Percentiles rank a stretch among this genome's conserved stretches.
These are phyloP conservation scores for Myripristis murdjan DNA, from an alignment of 2,797 vertebrate species.

Conservation along the genomic window DNA sequence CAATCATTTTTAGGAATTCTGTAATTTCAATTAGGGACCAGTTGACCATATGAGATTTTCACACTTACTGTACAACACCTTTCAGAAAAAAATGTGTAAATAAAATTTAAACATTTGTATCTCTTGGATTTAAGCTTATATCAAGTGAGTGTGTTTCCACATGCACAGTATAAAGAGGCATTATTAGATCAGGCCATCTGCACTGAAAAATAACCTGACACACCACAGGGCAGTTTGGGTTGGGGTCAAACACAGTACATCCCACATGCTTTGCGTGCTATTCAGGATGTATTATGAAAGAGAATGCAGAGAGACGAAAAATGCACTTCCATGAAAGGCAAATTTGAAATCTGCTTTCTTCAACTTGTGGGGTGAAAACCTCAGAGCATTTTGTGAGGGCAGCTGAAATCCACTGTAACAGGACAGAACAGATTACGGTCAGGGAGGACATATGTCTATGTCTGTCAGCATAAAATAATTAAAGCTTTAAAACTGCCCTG, in stretches of 20 bases:
- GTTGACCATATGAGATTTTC: no score
- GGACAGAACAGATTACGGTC: slow-evolving; percentile 44
- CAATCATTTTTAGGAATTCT: not conserved
- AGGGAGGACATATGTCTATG: slow-evolving; percentile 17
- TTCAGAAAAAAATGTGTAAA: no score
- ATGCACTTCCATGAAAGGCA: not conserved
- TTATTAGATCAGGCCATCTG: no score
- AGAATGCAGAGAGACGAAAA: slow-evolving; percentile 13
- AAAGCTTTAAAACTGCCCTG: slow-evolving; percentile 32
- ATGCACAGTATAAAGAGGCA: no score
- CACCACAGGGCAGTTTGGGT: slow-evolving; percentile 2
- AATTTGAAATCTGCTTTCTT: slow-evolving; percentile 5
- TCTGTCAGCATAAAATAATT: slow-evolving; percentile 49
- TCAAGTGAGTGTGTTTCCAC: no score
- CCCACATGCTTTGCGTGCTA: slow-evolving; percentile 5
- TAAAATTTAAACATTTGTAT: no score
- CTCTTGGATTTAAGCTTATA: no score
- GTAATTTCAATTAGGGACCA: not conserved
- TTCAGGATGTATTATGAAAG: not conserved
- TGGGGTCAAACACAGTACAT: not conserved
- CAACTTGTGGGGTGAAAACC: not conserved
- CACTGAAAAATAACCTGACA: not conserved
- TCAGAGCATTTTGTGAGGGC: not conserved
- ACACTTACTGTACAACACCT: no score
- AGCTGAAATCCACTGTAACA: slow-evolving; percentile 15